Evolutionary conservation across 1,140 invertebrate species (phyloP).

Genomic region (Aphaenogaster rudis): DNA sequence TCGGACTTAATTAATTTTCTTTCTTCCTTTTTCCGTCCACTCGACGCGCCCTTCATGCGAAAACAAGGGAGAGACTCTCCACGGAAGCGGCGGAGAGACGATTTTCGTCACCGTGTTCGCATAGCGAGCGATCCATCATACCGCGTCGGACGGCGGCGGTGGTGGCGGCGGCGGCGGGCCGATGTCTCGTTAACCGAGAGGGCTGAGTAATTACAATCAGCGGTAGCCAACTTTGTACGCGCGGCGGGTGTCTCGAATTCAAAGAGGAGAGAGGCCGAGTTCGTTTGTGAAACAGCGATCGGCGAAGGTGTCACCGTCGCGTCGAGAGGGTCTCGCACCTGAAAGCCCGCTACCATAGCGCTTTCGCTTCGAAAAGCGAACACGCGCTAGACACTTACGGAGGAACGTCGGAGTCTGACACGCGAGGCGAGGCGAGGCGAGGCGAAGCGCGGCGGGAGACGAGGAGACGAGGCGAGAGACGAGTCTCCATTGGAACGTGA

Average conservation of each 20-base stretch:
- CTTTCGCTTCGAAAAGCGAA: conserved; percentile 56
- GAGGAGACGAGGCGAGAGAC: conserved; percentile 42
- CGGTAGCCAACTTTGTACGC: conserved; percentile 62
- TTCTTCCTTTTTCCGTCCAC: neutral
- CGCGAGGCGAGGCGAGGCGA: conserved; percentile 32
- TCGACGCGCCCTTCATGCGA: conserved; percentile 28
- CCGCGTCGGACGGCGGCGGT: conserved; percentile 39
- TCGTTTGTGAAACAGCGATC: conserved; percentile 68
- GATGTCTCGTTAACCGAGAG: conserved; percentile 74
- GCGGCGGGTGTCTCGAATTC: conserved; percentile 58
- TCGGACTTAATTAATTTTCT: conserved; percentile 16
- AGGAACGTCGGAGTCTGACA: conserved; percentile 61
- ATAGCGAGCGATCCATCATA: conserved; percentile 73
- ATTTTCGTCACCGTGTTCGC: conserved; percentile 46
- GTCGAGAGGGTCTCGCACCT: conserved; percentile 60
- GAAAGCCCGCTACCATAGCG: conserved; percentile 51
- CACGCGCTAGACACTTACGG: conserved; percentile 56
- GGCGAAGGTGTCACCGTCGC: conserved; percentile 52
- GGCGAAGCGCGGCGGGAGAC: neutral
- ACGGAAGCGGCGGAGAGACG: conserved; percentile 10
- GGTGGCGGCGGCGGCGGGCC: conserved; percentile 17
- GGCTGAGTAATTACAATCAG: conserved; percentile 76
- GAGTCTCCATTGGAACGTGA: conserved; percentile 62
- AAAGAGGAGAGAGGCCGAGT: conserved; percentile 61
- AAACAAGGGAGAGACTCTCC: conserved; percentile 43